These are phyloP conservation scores for Ginglymostoma cirratum DNA, from an alignment of 2,113 vertebrate species.

Conservation along the genomic window DNA sequence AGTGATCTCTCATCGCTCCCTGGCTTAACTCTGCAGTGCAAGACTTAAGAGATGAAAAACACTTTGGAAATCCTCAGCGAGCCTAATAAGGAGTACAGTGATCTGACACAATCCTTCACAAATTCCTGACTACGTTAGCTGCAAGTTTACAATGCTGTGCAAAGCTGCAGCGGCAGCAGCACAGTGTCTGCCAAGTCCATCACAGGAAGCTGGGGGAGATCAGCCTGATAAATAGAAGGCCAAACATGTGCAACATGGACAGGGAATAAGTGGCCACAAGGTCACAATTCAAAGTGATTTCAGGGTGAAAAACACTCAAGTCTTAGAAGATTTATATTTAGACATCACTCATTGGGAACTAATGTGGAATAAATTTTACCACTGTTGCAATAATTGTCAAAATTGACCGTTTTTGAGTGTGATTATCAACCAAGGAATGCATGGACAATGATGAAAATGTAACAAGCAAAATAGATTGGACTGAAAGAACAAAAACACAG, in stretches of 20 bases:
- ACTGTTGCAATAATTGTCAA: not conserved
- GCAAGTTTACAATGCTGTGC: not conserved
- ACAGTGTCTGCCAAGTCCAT: not conserved
- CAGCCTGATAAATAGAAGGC: not conserved
- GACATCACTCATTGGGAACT: not conserved
- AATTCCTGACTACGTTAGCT: not conserved
- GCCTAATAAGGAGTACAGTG: not conserved
- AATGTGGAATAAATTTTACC: not conserved
- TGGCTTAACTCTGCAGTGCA: not conserved
- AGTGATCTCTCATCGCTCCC: not conserved
- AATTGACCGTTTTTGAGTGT: not conserved
- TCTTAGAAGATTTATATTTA: not conserved
- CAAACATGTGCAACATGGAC: not conserved
- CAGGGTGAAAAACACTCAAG: not conserved
- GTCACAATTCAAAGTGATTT: not conserved
- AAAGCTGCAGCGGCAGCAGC: not conserved
- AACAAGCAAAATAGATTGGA: not conserved
- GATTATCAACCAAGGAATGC: not conserved
- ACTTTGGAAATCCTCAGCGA: not conserved
- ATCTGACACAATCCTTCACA: not conserved
- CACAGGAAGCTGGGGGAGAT: not conserved
- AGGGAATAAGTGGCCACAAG: not conserved
- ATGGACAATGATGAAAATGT: not conserved
- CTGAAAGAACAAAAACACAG: not conserved
- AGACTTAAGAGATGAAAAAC: not conserved